Evolutionary conservation across 2,888 invertebrate species (phyloP).

Genomic region (Endotricha flammealis): DNA sequence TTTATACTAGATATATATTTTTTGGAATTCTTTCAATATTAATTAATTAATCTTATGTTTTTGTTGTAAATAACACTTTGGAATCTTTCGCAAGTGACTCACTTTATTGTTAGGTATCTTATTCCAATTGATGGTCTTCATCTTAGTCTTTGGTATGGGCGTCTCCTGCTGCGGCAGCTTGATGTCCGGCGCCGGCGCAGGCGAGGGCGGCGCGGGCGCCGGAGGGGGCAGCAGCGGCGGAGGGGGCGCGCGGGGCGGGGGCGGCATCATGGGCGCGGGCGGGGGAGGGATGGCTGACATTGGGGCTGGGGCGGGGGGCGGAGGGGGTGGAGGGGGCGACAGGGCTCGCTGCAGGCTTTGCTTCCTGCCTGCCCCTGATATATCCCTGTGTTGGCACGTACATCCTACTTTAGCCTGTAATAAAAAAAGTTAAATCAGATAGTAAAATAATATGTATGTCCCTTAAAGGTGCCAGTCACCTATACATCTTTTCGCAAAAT

Average conservation of each 20-base stretch:
- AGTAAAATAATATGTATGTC: too few species aligned
- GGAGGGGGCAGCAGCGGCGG: slow-evolving; percentile 57
- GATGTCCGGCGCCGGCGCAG: slow-evolving; percentile 52
- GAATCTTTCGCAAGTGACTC: too few species aligned
- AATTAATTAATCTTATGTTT: too few species aligned
- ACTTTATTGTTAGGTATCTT: slow-evolving; percentile 95
- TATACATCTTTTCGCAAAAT: too few species aligned
- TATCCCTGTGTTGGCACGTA: slow-evolving; percentile 79
- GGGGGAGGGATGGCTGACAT: slow-evolving; percentile 54
- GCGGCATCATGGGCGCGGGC: slow-evolving; percentile 48
- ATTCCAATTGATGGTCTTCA: slow-evolving; percentile 99
- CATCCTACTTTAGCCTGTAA: slow-evolving; percentile 77
- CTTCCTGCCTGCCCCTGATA: slow-evolving; percentile 80
- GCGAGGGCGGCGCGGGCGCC: slow-evolving; percentile 53
- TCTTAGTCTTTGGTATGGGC: slow-evolving; percentile 95
- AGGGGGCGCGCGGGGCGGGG: slow-evolving; percentile 59
- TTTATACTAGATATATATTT: too few species aligned
- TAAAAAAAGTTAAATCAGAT: neutral
- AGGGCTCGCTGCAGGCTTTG: slow-evolving; percentile 75
- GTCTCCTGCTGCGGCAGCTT: slow-evolving; percentile 93
- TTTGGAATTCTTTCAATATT: too few species aligned
- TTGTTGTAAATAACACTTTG: too few species aligned
- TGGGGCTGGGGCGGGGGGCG: slow-evolving; percentile 50
- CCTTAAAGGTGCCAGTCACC: too few species aligned
- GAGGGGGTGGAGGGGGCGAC: slow-evolving; percentile 74